Percentiles rank a stretch among this genome's conserved stretches.
Conservation (phyloP, 2,888 invertebrate genomes). For the Ophonus ardosiacus region DNA sequence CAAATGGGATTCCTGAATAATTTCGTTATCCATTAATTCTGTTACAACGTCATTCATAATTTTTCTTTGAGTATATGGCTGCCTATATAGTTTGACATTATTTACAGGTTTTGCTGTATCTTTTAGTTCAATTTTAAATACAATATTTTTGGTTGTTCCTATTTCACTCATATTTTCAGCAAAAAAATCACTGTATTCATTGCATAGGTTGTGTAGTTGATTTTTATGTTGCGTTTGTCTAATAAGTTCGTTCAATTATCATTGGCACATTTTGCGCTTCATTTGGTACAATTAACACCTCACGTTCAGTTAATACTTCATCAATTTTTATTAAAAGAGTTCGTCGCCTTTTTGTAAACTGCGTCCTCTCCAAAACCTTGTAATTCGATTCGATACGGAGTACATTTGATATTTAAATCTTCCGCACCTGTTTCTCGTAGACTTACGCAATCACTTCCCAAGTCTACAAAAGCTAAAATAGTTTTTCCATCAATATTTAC, state of each 20-base stretch:
- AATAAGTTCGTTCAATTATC: background rate
- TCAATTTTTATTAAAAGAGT: background rate
- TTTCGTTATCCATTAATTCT: too few species aligned
- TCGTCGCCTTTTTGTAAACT: background rate
- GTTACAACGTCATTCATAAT: too few species aligned
- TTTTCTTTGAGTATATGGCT: too few species aligned
- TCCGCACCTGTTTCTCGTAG: constrained; percentile 11
- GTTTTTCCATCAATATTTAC: background rate
- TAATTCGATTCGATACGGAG: background rate
- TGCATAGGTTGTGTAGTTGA: background rate
- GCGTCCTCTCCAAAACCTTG: constrained; percentile 5
- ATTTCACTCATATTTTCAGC: too few species aligned
- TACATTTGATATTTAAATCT: background rate
- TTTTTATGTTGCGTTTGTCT: background rate
- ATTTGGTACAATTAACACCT: background rate
- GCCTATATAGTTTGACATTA: too few species aligned
- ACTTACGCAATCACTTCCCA: background rate
- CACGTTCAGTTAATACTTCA: background rate
- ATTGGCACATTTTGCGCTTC: background rate
- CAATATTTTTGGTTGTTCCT: too few species aligned
- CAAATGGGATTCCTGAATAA: too few species aligned
- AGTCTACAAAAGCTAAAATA: background rate
- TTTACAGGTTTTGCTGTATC: too few species aligned
- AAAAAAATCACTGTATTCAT: background rate
- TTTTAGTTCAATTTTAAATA: too few species aligned